A percentile compares a stretch with the other conserved stretches of the same genome.
phyloP scores from a whole-genome alignment of 2,113 vertebrate species.

The Dendrocopos noguchii region DNA sequence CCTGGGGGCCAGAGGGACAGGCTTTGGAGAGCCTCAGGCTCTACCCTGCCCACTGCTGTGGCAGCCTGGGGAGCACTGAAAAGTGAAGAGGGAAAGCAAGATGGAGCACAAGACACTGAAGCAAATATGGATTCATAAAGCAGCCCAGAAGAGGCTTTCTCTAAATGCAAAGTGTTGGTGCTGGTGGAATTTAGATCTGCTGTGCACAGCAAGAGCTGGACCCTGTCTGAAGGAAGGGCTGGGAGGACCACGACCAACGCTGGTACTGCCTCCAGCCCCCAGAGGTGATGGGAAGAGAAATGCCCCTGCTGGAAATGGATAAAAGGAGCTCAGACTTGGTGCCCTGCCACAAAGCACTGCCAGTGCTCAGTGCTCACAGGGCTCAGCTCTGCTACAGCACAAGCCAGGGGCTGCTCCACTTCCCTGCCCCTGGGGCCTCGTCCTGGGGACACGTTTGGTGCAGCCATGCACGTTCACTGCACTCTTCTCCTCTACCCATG shows the following conservation, averaged over 20 bases:
- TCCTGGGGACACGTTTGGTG: background rate
- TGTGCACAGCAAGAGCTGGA: background rate
- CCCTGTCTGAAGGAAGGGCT: background rate
- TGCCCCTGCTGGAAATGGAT: background rate
- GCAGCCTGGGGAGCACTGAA: background rate
- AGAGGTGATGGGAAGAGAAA: background rate
- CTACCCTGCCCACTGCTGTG: background rate
- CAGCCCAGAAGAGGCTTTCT: background rate
- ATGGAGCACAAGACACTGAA: background rate
- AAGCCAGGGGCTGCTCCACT: background rate
- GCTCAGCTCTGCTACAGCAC: rapidly evolving
- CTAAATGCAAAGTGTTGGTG: background rate
- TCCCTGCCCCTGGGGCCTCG: background rate
- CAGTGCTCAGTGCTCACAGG: background rate
- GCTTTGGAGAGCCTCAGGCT: background rate
- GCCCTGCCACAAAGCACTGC: background rate
- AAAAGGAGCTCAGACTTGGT: background rate
- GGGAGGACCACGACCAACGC: background rate
- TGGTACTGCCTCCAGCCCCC: background rate
- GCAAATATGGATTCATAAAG: background rate
- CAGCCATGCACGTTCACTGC: background rate
- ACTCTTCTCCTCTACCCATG: background rate
- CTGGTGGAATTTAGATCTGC: background rate
- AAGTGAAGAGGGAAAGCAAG: background rate
- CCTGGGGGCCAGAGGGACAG: background rate